A percentile compares a stretch with the other conserved stretches of the same genome.
phyloP scores from a whole-genome alignment of 2,888 invertebrate species.

The Oxystoma pomonae region DNA sequence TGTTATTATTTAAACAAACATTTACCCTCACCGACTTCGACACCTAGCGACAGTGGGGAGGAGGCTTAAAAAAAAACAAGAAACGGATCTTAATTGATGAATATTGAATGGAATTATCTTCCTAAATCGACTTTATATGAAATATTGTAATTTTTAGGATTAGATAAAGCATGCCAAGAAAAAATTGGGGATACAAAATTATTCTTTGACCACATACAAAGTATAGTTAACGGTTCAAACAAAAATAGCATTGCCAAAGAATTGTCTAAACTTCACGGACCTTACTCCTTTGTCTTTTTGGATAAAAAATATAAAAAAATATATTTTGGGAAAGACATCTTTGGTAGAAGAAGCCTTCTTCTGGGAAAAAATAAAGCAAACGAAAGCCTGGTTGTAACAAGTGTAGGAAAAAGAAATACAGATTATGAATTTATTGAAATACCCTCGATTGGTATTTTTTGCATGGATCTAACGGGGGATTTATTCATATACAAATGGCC shows the following conservation, averaged over 20 bases:
- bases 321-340: slow-evolving; percentile 80
- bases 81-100: no score
- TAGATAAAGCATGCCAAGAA: slow-evolving; percentile 14
- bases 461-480: slow-evolving; percentile 44
- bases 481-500: slow-evolving; percentile 49
- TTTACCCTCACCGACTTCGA: no score
- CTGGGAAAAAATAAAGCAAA: slow-evolving; percentile 48
- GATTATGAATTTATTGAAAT: slow-evolving; percentile 53
- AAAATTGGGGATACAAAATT: slow-evolving; percentile 52
- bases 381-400: slow-evolving; percentile 48
- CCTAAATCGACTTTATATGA: no score
- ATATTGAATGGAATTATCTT: no score
- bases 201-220: slow-evolving; percentile 47
- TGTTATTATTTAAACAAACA: no score
- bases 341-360: slow-evolving; percentile 83
- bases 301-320: slow-evolving; percentile 55
- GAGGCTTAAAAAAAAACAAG: no score
- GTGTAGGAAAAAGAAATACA: slow-evolving; percentile 57
- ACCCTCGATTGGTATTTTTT: slow-evolving; percentile 60
- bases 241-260: slow-evolving; percentile 37
- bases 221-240: slow-evolving; percentile 25
- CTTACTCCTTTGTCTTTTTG: slow-evolving; percentile 79
- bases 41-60: no score
- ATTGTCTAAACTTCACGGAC: slow-evolving; percentile 60
- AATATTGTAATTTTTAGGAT: no score